These are phyloP conservation scores for Grammatotria lemairii DNA, from an alignment of 2,113 vertebrate genomes.

Conservation along the genomic window DNA sequence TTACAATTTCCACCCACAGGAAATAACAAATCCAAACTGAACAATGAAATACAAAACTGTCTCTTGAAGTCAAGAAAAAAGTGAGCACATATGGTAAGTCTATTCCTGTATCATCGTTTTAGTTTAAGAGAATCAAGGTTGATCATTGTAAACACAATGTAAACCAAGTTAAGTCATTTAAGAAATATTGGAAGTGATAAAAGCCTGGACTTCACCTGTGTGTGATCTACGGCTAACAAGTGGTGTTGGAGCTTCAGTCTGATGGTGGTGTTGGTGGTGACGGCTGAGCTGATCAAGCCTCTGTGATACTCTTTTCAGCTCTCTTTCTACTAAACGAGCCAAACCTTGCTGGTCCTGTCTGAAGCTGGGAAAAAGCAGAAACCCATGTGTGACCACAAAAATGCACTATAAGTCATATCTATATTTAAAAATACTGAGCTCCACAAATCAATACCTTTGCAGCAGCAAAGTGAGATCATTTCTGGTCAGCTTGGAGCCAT, in stretches of 20 bases:
- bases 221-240: not conserved
- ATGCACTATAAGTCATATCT: not conserved
- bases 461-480: conserved; percentile 44
- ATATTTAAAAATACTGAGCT: not conserved
- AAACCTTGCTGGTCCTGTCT: conserved; percentile 50
- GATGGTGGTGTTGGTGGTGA: not conserved
- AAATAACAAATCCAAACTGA: not conserved
- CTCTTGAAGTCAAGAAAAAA: not conserved
- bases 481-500: not conserved
- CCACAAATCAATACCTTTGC: conserved; percentile 29
- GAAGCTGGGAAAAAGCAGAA: conserved; percentile 31
- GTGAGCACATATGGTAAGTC: not conserved
- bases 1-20: not conserved
- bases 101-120: not conserved
- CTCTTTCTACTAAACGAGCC: conserved; percentile 40
- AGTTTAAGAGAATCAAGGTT: not conserved
- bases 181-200: not conserved
- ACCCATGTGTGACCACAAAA: not conserved
- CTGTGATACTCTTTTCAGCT: conserved; percentile 55
- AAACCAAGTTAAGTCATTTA: not conserved
- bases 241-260: not conserved
- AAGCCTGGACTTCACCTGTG: conserved; percentile 4
- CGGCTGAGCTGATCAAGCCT: conserved; percentile 51
- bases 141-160: not conserved
- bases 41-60: not conserved